Percentiles rank a stretch among this genome's conserved stretches.
Evolutionary conservation across 1,140 invertebrate genomes (phyloP).

Genomic region (Diachasma alloeum): DNA sequence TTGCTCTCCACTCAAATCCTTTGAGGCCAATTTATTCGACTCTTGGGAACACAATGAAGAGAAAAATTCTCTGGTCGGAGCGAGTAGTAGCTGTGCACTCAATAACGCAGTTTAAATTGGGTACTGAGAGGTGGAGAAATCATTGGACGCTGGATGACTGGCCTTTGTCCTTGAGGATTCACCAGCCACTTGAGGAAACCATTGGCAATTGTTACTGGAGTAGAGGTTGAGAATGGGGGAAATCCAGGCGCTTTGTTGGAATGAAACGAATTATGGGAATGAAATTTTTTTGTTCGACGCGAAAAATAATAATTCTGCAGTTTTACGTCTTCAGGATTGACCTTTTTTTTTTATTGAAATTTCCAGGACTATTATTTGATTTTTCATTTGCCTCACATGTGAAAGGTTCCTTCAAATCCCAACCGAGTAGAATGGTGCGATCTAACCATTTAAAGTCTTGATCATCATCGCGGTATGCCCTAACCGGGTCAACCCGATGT

Average conservation of each 20-base stretch:
- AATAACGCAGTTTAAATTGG: neutral
- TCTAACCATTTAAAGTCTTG: too few relatives aligned
- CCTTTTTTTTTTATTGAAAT: too few relatives aligned
- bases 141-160: neutral
- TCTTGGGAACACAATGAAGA: neutral
- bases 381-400: too few relatives aligned
- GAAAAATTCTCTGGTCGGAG: neutral
- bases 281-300: neutral
- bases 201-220: neutral
- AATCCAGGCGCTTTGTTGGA: neutral
- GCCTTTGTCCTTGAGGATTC: neutral
- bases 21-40: slow-evolving; percentile 9
- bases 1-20: neutral
- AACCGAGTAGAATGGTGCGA: too few relatives aligned
- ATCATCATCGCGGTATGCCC: too few relatives aligned
- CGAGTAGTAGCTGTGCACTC: neutral
- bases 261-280: neutral
- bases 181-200: neutral
- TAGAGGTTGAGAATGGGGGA: neutral
- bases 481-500: too few relatives aligned
- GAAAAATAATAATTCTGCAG: too few relatives aligned
- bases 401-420: too few relatives aligned
- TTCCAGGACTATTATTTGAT: too few relatives aligned
- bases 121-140: neutral
- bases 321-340: too few relatives aligned